Evolutionary conservation across 2,888 invertebrate species (phyloP).

Genomic region (Drosophila picticornis): DNA sequence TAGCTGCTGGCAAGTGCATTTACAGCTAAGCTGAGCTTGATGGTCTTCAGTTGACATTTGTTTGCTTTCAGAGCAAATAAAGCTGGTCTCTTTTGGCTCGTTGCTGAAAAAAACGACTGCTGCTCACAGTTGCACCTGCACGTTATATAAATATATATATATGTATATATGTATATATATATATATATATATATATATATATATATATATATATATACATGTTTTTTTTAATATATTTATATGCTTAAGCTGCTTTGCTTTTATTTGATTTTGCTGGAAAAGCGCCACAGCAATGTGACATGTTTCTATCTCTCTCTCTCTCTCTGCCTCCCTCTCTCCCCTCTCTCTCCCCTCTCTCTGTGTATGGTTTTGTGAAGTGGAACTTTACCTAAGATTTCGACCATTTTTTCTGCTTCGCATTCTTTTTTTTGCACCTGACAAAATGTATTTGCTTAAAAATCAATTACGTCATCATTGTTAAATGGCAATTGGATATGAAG

Average conservation of each 20-base stretch:
- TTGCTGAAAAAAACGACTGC: conserved; percentile 58
- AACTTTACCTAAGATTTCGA: conserved; percentile 60
- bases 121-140: conserved; percentile 47
- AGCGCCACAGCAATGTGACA: conserved; percentile 8
- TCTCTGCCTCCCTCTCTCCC: background rate
- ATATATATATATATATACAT: conserved; percentile 9
- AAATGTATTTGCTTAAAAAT: conserved; percentile 78
- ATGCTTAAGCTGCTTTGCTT: conserved; percentile 29
- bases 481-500: conserved; percentile 64
- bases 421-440: conserved; percentile 35
- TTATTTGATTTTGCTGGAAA: conserved; percentile 58
- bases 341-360: background rate
- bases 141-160: conserved; percentile 17
- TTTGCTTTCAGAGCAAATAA: conserved; percentile 56
- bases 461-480: conserved; percentile 81
- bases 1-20: conserved; percentile 10
- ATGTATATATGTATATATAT: conserved; percentile 5
- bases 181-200: conserved; percentile 10
- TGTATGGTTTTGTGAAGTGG: conserved; percentile 16
- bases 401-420: conserved; percentile 8
- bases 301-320: background rate
- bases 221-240: conserved; percentile 17
- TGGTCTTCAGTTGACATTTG: conserved; percentile 36
- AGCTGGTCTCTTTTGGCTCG: conserved; percentile 54
- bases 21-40: conserved; percentile 25